phyloP scores from a whole-genome alignment of 1,140 invertebrate species.

The Drosophila ficusphila region DNA sequence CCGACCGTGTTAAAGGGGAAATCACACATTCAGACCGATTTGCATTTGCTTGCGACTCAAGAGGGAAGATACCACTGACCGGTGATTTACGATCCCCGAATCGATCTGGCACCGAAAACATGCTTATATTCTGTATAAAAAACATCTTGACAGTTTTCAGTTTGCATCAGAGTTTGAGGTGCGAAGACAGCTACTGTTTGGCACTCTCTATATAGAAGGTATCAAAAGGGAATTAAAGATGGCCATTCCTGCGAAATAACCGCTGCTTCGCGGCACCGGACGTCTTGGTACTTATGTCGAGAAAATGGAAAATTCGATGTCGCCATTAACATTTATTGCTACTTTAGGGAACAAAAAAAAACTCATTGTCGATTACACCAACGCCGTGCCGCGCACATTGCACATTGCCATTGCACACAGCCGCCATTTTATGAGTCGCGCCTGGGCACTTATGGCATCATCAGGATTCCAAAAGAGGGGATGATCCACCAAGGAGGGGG shows the following conservation, averaged over 20 bases:
- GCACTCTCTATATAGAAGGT: conserved; percentile 1
- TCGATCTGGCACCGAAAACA: conserved; percentile 13
- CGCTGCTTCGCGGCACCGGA: conserved; percentile 65
- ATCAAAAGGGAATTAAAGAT: conserved; percentile 60
- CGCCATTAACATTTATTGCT: conserved; percentile 82
- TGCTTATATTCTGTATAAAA: neutral
- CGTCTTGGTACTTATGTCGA: conserved; percentile 77
- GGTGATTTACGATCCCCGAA: conserved; percentile 54
- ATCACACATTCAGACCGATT: conserved; percentile 77
- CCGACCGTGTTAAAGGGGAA: conserved; percentile 59
- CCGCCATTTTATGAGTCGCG: conserved; percentile 74
- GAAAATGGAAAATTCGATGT: conserved; percentile 83
- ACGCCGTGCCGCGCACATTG: conserved; percentile 13
- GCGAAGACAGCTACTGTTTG: conserved; percentile 53
- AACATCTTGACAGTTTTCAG: conserved; percentile 9
- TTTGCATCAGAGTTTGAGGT: conserved; percentile 18
- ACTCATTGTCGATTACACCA: conserved; percentile 76
- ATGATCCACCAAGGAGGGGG: conserved; percentile 1
- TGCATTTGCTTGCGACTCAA: conserved; percentile 71
- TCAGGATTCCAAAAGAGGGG: conserved; percentile 40
- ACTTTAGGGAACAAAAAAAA: conserved; percentile 79
- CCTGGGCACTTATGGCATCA: conserved; percentile 79
- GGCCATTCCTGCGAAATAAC: conserved; percentile 50
- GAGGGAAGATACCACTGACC: neutral
- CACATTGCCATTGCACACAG: conserved; percentile 49